phyloP scores from a whole-genome alignment of 2,113 vertebrate species.

The Brachionichthys hirsutus region DNA sequence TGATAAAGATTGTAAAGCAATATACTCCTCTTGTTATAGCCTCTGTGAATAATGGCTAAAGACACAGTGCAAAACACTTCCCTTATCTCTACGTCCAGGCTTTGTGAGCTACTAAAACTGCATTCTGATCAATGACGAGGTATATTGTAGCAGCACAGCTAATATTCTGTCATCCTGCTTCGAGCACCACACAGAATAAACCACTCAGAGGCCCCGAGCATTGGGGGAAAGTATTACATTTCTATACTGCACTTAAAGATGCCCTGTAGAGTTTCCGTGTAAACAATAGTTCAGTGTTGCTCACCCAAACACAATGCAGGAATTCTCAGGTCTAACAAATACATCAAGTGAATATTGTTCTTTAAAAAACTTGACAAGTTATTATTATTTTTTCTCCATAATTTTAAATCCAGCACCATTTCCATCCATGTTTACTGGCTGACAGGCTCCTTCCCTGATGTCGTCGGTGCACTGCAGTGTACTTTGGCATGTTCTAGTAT shows the following conservation, averaged over 20 bases:
- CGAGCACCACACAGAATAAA: not conserved
- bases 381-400: too few relatives aligned
- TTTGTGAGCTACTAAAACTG: constrained; percentile 10
- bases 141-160: not conserved
- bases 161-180: constrained; percentile 11
- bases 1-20: constrained; percentile 43
- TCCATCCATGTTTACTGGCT: too few relatives aligned
- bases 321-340: too few relatives aligned
- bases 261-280: not conserved
- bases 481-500: too few relatives aligned
- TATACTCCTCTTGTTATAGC: constrained; percentile 34
- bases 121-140: constrained; percentile 11
- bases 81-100: constrained; percentile 15
- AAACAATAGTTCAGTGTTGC: not conserved
- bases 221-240: not conserved
- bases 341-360: too few relatives aligned
- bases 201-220: not conserved
- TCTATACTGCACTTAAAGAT: not conserved
- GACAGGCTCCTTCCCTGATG: too few relatives aligned
- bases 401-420: too few relatives aligned
- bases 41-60: constrained; percentile 25
- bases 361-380: too few relatives aligned
- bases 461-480: too few relatives aligned
- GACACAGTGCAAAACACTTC: constrained; percentile 7
- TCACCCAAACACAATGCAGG: too few relatives aligned